Evolutionary conservation across 2,113 vertebrate species (phyloP).

Genomic region (Scolopax mira): DNA sequence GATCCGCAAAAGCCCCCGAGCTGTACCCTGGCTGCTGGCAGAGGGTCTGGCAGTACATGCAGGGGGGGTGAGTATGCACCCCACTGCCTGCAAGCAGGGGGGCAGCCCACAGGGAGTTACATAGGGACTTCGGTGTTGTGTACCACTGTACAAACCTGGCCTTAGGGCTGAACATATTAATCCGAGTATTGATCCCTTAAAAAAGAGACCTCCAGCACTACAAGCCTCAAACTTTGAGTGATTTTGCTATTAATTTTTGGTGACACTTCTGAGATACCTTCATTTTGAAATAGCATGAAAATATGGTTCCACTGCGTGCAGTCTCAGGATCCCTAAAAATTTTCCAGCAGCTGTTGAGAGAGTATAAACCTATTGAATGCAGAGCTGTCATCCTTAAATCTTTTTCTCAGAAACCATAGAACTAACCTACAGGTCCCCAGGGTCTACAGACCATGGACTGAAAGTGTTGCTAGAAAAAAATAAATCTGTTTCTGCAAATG

Average conservation of each 20-base stretch:
- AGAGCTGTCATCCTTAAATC: neutral
- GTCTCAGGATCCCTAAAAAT: neutral
- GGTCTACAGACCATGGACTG: neutral
- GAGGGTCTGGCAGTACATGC: rapidly evolving
- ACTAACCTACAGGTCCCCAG: neutral
- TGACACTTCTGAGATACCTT: neutral
- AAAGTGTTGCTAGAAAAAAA: neutral
- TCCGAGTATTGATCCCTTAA: rapidly evolving
- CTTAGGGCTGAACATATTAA: neutral
- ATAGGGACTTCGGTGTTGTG: rapidly evolving
- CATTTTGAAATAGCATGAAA: neutral
- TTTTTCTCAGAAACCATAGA: neutral
- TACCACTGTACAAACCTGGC: rapidly evolving
- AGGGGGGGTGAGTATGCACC: rapidly evolving
- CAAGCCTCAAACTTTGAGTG: neutral
- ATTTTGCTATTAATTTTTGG: neutral
- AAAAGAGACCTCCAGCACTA: neutral
- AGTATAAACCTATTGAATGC: neutral
- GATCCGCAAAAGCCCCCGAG: rapidly evolving
- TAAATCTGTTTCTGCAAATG: neutral
- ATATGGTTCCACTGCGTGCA: neutral
- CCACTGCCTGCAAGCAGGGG: neutral
- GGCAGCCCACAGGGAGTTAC: rapidly evolving
- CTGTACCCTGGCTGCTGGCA: neutral
- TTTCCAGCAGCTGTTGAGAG: neutral